Evolutionary conservation across 1,140 invertebrate genomes (phyloP), one percentile per base, ranked within the genome.

Genomic region (Rhagoletis pomonella): DNA sequence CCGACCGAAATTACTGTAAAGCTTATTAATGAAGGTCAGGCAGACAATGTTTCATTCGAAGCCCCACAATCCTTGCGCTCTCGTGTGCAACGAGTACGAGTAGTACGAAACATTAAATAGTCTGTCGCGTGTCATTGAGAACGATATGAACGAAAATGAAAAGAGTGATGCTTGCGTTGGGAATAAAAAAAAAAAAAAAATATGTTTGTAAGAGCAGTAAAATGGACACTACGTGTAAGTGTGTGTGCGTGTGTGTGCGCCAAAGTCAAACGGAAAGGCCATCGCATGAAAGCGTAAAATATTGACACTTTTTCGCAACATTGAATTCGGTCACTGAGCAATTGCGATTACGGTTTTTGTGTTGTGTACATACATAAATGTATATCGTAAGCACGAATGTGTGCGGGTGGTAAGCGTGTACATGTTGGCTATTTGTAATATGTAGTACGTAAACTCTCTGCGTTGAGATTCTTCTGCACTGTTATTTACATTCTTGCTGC

Each of bases 291-390:
- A 81, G 50, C 47, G 73, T 81, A 42, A 81, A 58, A 55, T 58
- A 81, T 81, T 81, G 50, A 47, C 17, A 81, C 73, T 81, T 81
- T 81, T 81, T 55, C 73, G n/a, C 47, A 29, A 50, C 73, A 81
- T 81, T 81, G 19, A 81, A 81, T 81, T 81, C 73, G 73, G 73
- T 81, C 73, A 81, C 9, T 81, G 42, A 73, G 69, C 69, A 73
- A 44, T 62, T 62, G 60, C 60, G 60, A 7, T 55, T 10, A 55
- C 10, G 29, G 50, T 55, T 55, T 55, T 10, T 55, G 50, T 55
- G 50, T 2, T 55, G 10, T 55, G 50, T 10, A 55, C 10, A 55
- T 10, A 55, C 10, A 55, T 10, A 10, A 55, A 10, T 55, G 50
- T 67, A 9, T 64, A 14, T n/a, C 29, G n/a, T 7, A 3, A 64